Conservation (phyloP, 1,140 invertebrate species). For the Drosophila seguyi region DNA sequence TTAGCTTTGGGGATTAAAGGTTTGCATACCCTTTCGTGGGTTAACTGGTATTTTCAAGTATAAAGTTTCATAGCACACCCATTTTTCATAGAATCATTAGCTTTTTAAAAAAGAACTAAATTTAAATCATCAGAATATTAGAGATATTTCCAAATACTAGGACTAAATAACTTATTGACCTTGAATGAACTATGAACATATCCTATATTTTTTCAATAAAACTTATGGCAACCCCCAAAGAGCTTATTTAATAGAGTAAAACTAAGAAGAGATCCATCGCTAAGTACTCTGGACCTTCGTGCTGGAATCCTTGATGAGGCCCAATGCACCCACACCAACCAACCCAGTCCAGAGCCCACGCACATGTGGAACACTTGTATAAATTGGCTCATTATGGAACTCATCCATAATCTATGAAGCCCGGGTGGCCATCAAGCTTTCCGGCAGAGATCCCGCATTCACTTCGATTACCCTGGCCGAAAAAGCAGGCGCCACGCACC, state of each 20-base stretch:
- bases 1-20: background rate
- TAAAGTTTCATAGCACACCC: background rate
- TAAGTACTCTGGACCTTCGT: slow-evolving; percentile 55
- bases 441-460: slow-evolving; percentile 44
- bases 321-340: slow-evolving; percentile 8
- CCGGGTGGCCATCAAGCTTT: slow-evolving; percentile 66
- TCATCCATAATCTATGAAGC: slow-evolving; percentile 83
- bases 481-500: slow-evolving; percentile 8
- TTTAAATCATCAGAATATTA: background rate
- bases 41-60: background rate
- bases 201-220: background rate
- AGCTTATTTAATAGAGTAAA: background rate
- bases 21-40: slow-evolving; percentile 12
- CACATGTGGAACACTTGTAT: slow-evolving; percentile 72
- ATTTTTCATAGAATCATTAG: background rate
- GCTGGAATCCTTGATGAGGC: slow-evolving; percentile 70
- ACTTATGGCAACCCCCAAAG: background rate
- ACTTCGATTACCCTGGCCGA: slow-evolving; percentile 58
- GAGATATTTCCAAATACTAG: background rate
- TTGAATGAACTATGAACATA: background rate
- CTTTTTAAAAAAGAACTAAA: background rate
- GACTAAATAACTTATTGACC: background rate
- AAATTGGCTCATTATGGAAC: slow-evolving; percentile 83
- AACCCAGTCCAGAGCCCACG: slow-evolving; percentile 1
- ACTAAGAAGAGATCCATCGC: slow-evolving; percentile 27